Evolutionary conservation across 2,113 vertebrate genomes (phyloP).

Genomic region (Chaetorhynchus papuensis): DNA sequence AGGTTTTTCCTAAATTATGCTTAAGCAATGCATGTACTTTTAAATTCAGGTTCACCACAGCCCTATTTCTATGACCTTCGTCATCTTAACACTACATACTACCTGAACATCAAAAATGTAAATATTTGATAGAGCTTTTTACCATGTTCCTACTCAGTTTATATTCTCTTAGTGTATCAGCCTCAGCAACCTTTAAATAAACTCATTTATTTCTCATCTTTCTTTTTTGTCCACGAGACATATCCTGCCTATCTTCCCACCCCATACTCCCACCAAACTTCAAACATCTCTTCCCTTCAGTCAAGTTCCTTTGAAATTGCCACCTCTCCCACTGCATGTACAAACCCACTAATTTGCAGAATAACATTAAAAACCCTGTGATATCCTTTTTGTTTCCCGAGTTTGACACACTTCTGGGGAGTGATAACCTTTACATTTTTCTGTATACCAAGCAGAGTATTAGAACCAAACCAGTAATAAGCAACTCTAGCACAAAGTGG

Average conservation of each 20-base stretch:
- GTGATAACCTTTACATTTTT: background rate
- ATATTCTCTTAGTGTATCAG: background rate
- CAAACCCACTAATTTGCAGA: background rate
- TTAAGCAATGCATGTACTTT: background rate
- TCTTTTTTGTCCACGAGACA: slow-evolving; percentile 3
- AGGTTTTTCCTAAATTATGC: background rate
- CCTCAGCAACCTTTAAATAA: slow-evolving; percentile 15
- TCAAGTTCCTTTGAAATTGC: slow-evolving; percentile 32
- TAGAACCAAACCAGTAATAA: background rate
- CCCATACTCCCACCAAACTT: slow-evolving; percentile 28
- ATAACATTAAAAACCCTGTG: background rate
- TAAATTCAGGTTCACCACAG: background rate
- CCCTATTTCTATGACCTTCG: background rate
- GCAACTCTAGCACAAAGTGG: background rate
- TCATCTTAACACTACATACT: background rate
- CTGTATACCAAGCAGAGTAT: background rate
- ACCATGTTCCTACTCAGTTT: slow-evolving; percentile 1
- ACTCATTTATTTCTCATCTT: background rate
- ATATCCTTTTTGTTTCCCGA: background rate
- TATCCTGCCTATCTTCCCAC: slow-evolving; percentile 38
- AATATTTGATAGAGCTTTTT: slow-evolving; percentile 27
- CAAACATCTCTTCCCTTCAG: slow-evolving; percentile 26
- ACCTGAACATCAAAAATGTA: background rate
- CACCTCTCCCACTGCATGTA: slow-evolving; percentile 1
- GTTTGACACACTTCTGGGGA: background rate